Base-by-base conservation (phyloP, 1,140 invertebrate species). In the Teleopsis dalmanni region DNA sequence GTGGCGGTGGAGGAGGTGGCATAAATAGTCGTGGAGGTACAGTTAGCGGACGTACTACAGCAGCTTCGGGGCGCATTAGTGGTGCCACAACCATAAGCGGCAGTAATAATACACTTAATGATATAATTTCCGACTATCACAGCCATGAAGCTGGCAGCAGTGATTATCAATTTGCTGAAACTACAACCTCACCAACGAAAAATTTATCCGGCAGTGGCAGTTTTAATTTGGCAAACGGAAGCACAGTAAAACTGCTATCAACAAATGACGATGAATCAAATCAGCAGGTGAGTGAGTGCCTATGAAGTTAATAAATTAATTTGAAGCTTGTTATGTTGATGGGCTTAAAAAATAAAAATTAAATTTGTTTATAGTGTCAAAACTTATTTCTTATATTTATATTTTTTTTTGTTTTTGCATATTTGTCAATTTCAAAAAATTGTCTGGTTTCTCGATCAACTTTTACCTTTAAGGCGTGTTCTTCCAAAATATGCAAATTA, bases 41-140 rank as follows among this genome's bases (percentile, higher is more conserved):
- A 21, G 16, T 44, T n/a, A 53, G 51, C 25, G 64, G 64, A 19
- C 54, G 64, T 21, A 67, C 64, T 26, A 67, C 64, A n/a, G 63
- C 61, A 48, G 62, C 64, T 19, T 67, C 64, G 31, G 64, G 64
- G 4, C 58, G 61, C 33, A 66, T 67, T 16, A 66, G 64, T 50
- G 64, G 64, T 40, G 62, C 63, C 11, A 56, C 66, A 7, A 67
- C 64, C 19, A 57, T 67, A 6, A 67, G 64, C 42, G 65, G 62
- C 29, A 68, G 65, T 35, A 68, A 65, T 47, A 65, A 68, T 26
- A 68, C 65, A 11, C 47, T 67, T 18, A 59, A 59, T 29, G 65
- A 68, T n/a, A 61, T 67, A 19, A 50, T 52, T 40, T 54, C 53
- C 21, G 53, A 57, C 44, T 49, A 49, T 46, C 56, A 61, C 31